Base-by-base conservation (phyloP, 2,797 vertebrate genomes). In the Poecilia wingei region DNA sequence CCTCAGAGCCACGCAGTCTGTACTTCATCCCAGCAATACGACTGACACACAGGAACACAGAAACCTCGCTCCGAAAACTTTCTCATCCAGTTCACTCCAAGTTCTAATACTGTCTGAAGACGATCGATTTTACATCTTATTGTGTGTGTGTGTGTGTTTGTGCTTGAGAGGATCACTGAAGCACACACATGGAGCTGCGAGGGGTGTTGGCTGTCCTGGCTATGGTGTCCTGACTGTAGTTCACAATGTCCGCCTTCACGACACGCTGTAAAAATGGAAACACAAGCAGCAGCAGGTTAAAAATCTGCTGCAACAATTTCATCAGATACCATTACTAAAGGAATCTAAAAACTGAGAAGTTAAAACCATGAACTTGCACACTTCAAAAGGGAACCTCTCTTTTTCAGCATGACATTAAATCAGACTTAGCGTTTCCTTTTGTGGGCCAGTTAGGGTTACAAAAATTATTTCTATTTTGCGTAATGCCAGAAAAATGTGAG, bases 221-320 rank as follows among this genome's bases (percentile, higher is more conserved):
- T 94, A 97, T 90, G 2, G 96, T 95, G 84, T 99, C 98, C 93
- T 99, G 98, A 92, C 95, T 98, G 98, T 99, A 99, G 97, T 99
- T 99, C 90, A 99, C 98, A 86, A 99, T 99, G 92, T 99, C 98
- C 69, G 98, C 98, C 93, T 98, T 99, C 94, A 99, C 97, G 95
- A 99, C 98, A 13, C 96, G 96, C 98, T 99, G 87, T 33, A 87
- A 78, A 82, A 33, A 81, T n/a, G 78, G 36, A 83, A 83, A 31
- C 31, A 18, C 6, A 61, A 6, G 31, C 7, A 75, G 1, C 3
- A 13, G 1, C 3, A 13, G 70, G 68, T 87, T 53, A 73, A 72
- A 86, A 72, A 33, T 57, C 47, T 70, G 49, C 74, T 3, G 53
- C 49, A 33, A 71, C 12, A 47, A 28, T 45, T 51, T 10, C 28